phyloP scores from a whole-genome alignment of 2,888 invertebrate species.

The Erebia aethiops region DNA sequence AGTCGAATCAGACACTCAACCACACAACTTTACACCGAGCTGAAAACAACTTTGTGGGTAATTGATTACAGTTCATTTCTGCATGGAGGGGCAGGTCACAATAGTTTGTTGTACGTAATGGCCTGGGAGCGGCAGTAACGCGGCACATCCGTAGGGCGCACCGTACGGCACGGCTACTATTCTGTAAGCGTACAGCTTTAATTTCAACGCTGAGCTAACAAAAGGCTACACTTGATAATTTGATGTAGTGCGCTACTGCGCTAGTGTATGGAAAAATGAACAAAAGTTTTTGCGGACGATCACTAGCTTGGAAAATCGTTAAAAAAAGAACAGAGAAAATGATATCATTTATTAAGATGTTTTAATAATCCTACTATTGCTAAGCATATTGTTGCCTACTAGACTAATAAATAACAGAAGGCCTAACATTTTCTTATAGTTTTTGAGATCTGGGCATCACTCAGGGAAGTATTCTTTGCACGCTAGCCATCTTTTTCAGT shows the following conservation, averaged over 20 bases:
- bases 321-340: too few relatives aligned
- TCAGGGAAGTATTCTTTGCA: too few relatives aligned
- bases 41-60: constrained; percentile 9
- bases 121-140: constrained; percentile 56
- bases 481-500: too few relatives aligned
- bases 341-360: too few relatives aligned
- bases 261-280: neutral
- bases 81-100: constrained; percentile 18
- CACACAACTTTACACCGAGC: neutral
- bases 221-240: neutral
- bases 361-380: too few relatives aligned
- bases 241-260: neutral
- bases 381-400: too few relatives aligned
- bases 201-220: neutral
- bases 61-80: constrained; percentile 8
- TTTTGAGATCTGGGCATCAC: too few relatives aligned
- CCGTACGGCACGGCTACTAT: constrained; percentile 20
- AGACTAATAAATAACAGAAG: too few relatives aligned
- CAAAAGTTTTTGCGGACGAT: neutral
- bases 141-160: constrained; percentile 56
- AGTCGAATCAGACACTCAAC: constrained; percentile 37
- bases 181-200: neutral
- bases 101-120: constrained; percentile 49
- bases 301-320: too few relatives aligned
- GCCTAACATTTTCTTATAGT: too few relatives aligned